Conservation (phyloP, 1,140 invertebrate species). For the Pseudomyrmex pallidus region DNA sequence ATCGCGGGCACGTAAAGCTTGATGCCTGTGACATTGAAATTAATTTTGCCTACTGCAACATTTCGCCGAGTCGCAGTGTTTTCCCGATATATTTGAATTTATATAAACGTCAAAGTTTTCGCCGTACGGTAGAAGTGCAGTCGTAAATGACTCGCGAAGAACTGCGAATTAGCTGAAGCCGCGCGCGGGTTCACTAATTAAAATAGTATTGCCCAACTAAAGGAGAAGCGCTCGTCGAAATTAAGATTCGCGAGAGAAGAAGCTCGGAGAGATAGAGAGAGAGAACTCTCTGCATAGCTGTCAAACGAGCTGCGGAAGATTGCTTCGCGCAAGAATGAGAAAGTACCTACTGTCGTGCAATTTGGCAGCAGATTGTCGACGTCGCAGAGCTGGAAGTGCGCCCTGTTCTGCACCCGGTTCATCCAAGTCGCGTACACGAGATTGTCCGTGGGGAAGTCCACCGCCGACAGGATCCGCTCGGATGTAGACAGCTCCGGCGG, state of each 20-base stretch:
- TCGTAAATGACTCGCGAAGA: slow-evolving; percentile 1
- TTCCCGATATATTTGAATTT: slow-evolving; percentile 28
- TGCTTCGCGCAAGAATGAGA: not conserved
- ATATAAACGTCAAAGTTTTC: slow-evolving; percentile 24
- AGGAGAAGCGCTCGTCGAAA: slow-evolving; percentile 22
- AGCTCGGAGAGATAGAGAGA: not conserved
- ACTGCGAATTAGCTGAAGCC: slow-evolving; percentile 29
- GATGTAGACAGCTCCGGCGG: slow-evolving; percentile 80
- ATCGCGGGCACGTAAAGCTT: not conserved
- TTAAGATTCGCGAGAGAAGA: slow-evolving; percentile 10
- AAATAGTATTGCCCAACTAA: slow-evolving; percentile 43
- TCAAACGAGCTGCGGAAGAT: slow-evolving; percentile 15
- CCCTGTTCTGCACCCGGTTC: slow-evolving; percentile 93
- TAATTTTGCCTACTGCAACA: slow-evolving; percentile 7
- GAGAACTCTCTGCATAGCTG: not conserved
- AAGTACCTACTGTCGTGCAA: slow-evolving; percentile 82
- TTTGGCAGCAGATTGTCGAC: slow-evolving; percentile 82
- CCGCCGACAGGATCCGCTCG: slow-evolving; percentile 90
- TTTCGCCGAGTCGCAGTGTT: not conserved
- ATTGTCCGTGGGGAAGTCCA: slow-evolving; percentile 91
- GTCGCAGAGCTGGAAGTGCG: slow-evolving; percentile 86
- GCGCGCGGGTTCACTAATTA: slow-evolving; percentile 32
- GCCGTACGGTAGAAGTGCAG: not conserved
- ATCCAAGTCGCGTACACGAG: slow-evolving; percentile 92
- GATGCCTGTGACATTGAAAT: not conserved